Evolutionary conservation across 2,113 vertebrate species (phyloP).

Genomic region (Pleuronectes platessa): DNA sequence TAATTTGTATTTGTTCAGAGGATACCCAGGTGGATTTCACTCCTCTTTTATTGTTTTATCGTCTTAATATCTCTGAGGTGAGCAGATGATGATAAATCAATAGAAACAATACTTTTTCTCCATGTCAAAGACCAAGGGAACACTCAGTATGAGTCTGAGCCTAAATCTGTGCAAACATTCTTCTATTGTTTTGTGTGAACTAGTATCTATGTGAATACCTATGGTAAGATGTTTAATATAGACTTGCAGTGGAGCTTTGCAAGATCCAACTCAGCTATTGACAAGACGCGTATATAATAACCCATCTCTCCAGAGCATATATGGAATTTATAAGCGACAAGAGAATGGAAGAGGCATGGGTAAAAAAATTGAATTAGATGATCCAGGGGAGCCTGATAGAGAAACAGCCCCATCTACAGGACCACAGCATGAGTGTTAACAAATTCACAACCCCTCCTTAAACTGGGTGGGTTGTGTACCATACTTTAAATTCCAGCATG

Average conservation of each 20-base stretch:
- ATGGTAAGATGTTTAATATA: constrained; percentile 18
- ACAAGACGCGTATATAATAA: constrained; percentile 23
- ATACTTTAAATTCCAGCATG: constrained; percentile 60
- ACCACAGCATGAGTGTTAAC: neutral
- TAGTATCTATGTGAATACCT: constrained; percentile 6
- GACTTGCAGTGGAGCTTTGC: constrained; percentile 24
- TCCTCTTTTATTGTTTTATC: constrained; percentile 50
- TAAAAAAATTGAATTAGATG: constrained; percentile 11
- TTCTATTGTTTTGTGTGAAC: constrained; percentile 11
- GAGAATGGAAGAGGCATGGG: constrained; percentile 30
- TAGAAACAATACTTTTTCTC: constrained; percentile 49
- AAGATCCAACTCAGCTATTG: constrained; percentile 43
- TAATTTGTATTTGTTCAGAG: constrained; percentile 39
- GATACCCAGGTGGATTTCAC: constrained; percentile 50
- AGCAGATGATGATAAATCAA: constrained; percentile 65
- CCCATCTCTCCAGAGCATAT: constrained; percentile 22
- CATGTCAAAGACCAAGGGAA: constrained; percentile 39
- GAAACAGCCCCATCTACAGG: constrained; percentile 78
- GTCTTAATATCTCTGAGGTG: constrained; percentile 60
- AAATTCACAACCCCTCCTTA: neutral
- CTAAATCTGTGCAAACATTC: constrained; percentile 34
- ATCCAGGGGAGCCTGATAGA: constrained; percentile 31
- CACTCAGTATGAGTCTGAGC: constrained; percentile 9
- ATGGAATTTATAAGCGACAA: constrained; percentile 50
- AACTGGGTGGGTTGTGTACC: constrained; percentile 15